A percentile compares a stretch with the other conserved stretches of the same genome.
These are phyloP conservation scores for Andrena marginata DNA, from an alignment of 2,888 invertebrate species.

Conservation along the genomic window DNA sequence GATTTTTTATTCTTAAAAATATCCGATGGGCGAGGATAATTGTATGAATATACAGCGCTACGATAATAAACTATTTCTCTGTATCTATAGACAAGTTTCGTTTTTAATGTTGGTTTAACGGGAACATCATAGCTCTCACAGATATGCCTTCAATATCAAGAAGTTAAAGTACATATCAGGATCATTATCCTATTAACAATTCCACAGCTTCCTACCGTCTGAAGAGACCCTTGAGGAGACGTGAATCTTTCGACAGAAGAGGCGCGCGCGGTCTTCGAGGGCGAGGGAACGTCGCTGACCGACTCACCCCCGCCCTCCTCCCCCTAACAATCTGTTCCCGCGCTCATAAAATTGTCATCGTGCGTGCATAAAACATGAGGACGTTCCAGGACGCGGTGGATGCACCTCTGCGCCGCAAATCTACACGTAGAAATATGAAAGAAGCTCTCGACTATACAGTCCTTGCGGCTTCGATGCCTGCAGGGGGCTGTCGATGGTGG, in stretches of 20 bases:
- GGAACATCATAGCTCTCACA: too few relatives aligned
- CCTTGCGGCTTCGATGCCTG: slow-evolving; percentile 28
- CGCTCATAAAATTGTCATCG: slow-evolving; percentile 81
- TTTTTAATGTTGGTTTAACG: too few relatives aligned
- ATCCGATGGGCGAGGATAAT: too few relatives aligned
- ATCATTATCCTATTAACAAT: background rate
- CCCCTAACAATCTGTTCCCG: slow-evolving; percentile 76
- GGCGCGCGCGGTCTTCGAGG: background rate
- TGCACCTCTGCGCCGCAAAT: slow-evolving; percentile 74
- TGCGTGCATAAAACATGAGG: slow-evolving; percentile 82
- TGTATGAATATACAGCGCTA: too few relatives aligned
- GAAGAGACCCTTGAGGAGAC: background rate
- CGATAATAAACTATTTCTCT: too few relatives aligned
- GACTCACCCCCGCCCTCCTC: slow-evolving; percentile 30
- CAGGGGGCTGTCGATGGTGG: slow-evolving; percentile 54
- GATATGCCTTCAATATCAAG: too few relatives aligned
- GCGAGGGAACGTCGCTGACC: slow-evolving; percentile 4
- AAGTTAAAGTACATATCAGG: background rate
- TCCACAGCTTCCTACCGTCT: background rate
- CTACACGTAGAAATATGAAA: slow-evolving; percentile 69
- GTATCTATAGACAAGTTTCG: too few relatives aligned
- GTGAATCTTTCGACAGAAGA: background rate
- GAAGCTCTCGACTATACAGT: slow-evolving; percentile 25
- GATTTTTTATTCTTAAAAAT: too few relatives aligned
- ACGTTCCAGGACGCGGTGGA: slow-evolving; percentile 71